Percentiles rank a stretch among this genome's conserved stretches.
Conservation (phyloP, 2,888 invertebrate genomes). For the Ophion slaviceki region DNA sequence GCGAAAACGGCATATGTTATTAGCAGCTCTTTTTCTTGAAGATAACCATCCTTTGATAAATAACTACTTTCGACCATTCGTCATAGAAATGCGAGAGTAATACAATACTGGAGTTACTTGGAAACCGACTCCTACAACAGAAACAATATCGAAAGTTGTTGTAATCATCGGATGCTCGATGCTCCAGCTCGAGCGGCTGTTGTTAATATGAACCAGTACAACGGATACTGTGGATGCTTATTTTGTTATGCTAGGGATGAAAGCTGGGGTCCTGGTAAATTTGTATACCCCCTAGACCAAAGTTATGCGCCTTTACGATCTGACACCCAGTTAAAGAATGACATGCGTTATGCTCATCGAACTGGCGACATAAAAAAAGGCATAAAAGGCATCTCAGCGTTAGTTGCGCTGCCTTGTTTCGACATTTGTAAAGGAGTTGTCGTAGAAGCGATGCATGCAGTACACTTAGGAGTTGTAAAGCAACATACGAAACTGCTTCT, state of each 20-base stretch:
- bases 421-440: slow-evolving; percentile 39
- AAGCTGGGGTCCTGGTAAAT: slow-evolving; percentile 6
- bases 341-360: slow-evolving; percentile 19
- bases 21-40: slow-evolving; percentile 41
- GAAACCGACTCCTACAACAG: not conserved
- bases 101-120: slow-evolving; percentile 14
- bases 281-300: slow-evolving; percentile 31
- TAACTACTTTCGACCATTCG: slow-evolving; percentile 20
- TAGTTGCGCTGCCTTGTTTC: slow-evolving; percentile 22
- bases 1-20: slow-evolving; percentile 46
- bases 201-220: slow-evolving; percentile 14
- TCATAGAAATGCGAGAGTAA: slow-evolving; percentile 12
- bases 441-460: slow-evolving; percentile 48
- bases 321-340: slow-evolving; percentile 8
- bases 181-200: slow-evolving; percentile 15
- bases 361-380: slow-evolving; percentile 3
- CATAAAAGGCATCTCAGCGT: slow-evolving; percentile 15
- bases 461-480: slow-evolving; percentile 46
- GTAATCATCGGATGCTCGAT: slow-evolving; percentile 18
- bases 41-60: slow-evolving; percentile 27
- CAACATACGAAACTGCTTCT: slow-evolving; percentile 40
- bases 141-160: slow-evolving; percentile 14
- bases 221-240: slow-evolving; percentile 21
- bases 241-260: slow-evolving; percentile 29
- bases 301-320: slow-evolving; percentile 15